Conservation (phyloP, 2,113 vertebrate species). For the Podarcis cretensis region DNA sequence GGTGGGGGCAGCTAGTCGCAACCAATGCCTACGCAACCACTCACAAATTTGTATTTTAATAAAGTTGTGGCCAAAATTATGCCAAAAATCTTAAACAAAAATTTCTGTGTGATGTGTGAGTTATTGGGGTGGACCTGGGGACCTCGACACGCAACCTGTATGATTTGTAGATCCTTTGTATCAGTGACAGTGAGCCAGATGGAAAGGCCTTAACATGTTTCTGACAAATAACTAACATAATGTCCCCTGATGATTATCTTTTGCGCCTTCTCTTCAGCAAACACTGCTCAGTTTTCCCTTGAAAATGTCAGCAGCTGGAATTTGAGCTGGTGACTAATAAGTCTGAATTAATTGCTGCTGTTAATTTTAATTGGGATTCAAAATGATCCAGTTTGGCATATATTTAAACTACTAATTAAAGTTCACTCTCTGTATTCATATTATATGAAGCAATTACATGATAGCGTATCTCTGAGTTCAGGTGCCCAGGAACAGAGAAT, state of each 20-base stretch:
- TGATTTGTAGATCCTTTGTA: conserved; percentile 9
- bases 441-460: conserved; percentile 46
- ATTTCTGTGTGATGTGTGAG: too few species aligned
- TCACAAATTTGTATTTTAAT: too few species aligned
- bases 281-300: conserved; percentile 44
- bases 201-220: conserved; percentile 51
- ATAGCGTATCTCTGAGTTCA: conserved; percentile 37
- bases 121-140: too few species aligned
- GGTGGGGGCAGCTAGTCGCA: too few species aligned
- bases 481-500: conserved; percentile 36
- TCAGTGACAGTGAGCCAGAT: conserved; percentile 35
- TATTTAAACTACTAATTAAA: conserved; percentile 66
- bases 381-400: conserved; percentile 64
- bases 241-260: conserved; percentile 37
- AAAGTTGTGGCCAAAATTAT: too few species aligned
- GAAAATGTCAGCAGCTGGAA: conserved; percentile 70
- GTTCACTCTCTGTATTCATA: conserved; percentile 54
- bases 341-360: conserved; percentile 64
- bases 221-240: conserved; percentile 51
- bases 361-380: conserved; percentile 70
- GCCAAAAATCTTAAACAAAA: too few species aligned
- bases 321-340: conserved; percentile 52
- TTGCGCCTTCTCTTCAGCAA: conserved; percentile 49
- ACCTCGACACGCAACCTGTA: too few species aligned
- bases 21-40: too few species aligned